These are phyloP conservation scores for Gasterosteus aculeatus DNA, from an alignment of 2,113 vertebrate genomes.

Conservation along the genomic window DNA sequence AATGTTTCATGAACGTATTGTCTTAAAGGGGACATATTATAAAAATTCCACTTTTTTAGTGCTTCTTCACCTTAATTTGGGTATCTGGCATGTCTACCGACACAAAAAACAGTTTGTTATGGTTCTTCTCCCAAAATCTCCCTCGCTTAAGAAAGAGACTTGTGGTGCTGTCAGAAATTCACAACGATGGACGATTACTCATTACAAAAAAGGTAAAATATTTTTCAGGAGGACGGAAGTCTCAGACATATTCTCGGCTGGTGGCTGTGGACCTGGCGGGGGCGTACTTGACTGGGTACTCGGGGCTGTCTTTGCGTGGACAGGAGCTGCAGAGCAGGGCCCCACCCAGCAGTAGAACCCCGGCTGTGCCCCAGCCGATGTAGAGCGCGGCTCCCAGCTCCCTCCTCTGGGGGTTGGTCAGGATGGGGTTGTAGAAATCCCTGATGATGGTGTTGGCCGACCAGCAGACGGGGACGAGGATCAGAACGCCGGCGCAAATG, in stretches of 20 bases:
- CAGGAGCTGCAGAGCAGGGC: conserved; percentile 90
- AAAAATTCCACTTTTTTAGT: too few relatives aligned
- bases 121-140: not conserved
- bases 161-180: not conserved
- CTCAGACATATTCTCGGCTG: conserved; percentile 79
- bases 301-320: conserved; percentile 78
- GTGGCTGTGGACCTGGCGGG: conserved; percentile 65
- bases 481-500: conserved; percentile 82
- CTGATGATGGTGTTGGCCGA: conserved; percentile 87
- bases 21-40: too few relatives aligned
- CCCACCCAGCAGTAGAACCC: conserved; percentile 86
- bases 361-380: conserved; percentile 88
- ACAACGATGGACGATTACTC: conserved; percentile 6
- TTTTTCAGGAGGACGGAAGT: not conserved
- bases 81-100: too few relatives aligned
- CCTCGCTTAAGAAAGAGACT: not conserved
- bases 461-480: conserved; percentile 90
- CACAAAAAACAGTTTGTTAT: too few relatives aligned
- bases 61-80: too few relatives aligned
- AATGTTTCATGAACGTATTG: too few relatives aligned
- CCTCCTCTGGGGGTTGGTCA: conserved; percentile 72
- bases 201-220: conserved; percentile 34
- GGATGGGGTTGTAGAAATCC: conserved; percentile 88
- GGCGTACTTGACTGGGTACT: conserved; percentile 78
- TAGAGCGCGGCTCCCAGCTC: conserved; percentile 88